Evolutionary conservation across 30 jellyfish, hydroid and myxozoan species (phyloP), one percentile per base, ranked within the genome.

Genomic region (Hydractinia symbiolongicarpus): DNA sequence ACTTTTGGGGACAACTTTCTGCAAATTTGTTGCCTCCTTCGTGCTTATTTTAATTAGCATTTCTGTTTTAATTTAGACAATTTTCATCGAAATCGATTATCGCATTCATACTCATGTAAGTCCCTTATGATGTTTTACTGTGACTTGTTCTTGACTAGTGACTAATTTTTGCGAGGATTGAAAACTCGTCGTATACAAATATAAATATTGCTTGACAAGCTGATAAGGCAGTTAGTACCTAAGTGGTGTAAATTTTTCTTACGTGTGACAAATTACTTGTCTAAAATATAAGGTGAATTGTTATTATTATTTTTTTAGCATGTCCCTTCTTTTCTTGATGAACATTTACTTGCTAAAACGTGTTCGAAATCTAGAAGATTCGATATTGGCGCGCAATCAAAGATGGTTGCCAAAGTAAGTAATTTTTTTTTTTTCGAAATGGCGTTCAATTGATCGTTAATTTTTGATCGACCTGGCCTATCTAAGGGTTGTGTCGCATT

Each of bases 301-400:
- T 50, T 14, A 11, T 83, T 14, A 68, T 21, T 14, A n/a, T 15
- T 8, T 13, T 76, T 58, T 57, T 67, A 88, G 96, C 50, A 53
- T 88, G 61, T 15, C 82, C 17, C 5, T 82, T 58, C 81, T 88
- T 5, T 82, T 88, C n/a, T 16, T 71, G 21, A 55, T 83, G 62
- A 88, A 88, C 81, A 66, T 81, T 50, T 88, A 88, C 64, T 67
- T 88, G 67, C 61, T 82, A 30, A 61, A 21, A 50, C 91, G 96
- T 8, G 72, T 88, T 57, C 79, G 87, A 50, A 69, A 77, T 21
- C 53, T 88, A 58, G 96, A 88, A 69, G 78, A 76, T 20, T 54
- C 68, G 80, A 86, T 88, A 8, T 44, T 74, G 7, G 11, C 6
- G 7, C 74, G 74, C 19, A 64, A 13, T 44, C 74, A 64, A 64